A percentile compares a stretch with the other conserved stretches of the same genome.
Evolutionary conservation across 2,888 invertebrate genomes (phyloP).

Genomic region (Sarcophaga rosellei): DNA sequence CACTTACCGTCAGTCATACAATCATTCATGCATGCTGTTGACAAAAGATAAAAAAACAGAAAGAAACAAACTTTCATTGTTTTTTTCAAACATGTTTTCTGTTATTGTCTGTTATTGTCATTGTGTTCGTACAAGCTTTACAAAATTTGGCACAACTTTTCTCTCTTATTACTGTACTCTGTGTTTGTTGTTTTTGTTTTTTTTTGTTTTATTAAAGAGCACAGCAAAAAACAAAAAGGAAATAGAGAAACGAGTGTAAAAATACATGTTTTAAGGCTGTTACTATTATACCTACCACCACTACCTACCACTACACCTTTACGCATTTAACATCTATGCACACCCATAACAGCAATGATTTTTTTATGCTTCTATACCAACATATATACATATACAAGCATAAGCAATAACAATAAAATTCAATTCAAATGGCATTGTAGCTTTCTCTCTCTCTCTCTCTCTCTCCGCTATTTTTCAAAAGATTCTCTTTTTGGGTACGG

Average conservation of each 20-base stretch:
- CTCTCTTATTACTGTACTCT: neutral
- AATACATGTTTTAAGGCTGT: neutral
- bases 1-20: constrained; percentile 28
- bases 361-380: too few species aligned
- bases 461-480: neutral
- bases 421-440: neutral
- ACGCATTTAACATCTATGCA: too few species aligned
- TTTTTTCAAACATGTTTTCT: neutral
- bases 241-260: neutral
- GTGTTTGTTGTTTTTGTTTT: neutral
- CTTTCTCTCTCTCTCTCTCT: neutral
- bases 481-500: too few species aligned
- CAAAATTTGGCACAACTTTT: neutral
- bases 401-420: neutral
- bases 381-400: neutral
- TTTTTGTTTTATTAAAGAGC: too few species aligned
- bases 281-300: too few species aligned
- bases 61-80: neutral
- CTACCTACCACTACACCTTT: too few species aligned
- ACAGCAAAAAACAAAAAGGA: too few species aligned
- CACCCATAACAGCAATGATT: too few species aligned
- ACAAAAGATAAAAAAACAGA: neutral
- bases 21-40: neutral
- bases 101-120: neutral
- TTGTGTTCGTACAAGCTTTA: neutral